Conservation (phyloP, 2,888 invertebrate species). For the Phengaris alcon region DNA sequence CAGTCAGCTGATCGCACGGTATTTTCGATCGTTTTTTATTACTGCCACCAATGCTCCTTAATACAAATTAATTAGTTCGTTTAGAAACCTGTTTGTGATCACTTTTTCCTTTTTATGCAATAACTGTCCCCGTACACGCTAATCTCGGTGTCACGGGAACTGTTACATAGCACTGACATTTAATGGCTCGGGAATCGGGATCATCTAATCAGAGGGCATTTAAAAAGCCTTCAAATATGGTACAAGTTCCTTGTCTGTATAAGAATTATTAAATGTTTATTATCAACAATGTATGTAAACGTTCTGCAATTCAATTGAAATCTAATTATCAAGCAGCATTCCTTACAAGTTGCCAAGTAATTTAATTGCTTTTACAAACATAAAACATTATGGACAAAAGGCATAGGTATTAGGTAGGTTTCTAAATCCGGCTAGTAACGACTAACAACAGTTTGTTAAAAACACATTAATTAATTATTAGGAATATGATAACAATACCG, state of each 20-base stretch:
- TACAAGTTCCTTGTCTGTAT: too few relatives aligned
- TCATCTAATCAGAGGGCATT: background rate
- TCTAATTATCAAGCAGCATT: background rate
- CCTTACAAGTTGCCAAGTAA: background rate
- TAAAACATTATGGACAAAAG: background rate
- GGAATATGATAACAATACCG: background rate
- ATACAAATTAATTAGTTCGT: constrained; percentile 37
- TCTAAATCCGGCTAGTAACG: background rate
- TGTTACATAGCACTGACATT: background rate
- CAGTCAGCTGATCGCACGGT: constrained; percentile 44
- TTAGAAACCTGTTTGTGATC: constrained; percentile 28
- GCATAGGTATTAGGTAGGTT: background rate
- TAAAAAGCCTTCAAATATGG: background rate
- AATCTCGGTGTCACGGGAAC: background rate
- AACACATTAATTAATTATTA: background rate
- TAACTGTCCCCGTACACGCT: constrained; percentile 22
- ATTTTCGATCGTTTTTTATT: constrained; percentile 34
- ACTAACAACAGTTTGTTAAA: background rate
- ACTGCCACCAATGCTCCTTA: constrained; percentile 31
- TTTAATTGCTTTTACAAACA: background rate
- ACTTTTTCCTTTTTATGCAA: constrained; percentile 27
- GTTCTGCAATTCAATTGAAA: background rate
- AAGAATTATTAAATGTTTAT: too few relatives aligned
- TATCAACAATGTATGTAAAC: too few relatives aligned
- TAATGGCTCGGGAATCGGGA: background rate